These are phyloP conservation scores for Eristalinus aeneus DNA, from an alignment of 2,888 invertebrate species.

Conservation along the genomic window DNA sequence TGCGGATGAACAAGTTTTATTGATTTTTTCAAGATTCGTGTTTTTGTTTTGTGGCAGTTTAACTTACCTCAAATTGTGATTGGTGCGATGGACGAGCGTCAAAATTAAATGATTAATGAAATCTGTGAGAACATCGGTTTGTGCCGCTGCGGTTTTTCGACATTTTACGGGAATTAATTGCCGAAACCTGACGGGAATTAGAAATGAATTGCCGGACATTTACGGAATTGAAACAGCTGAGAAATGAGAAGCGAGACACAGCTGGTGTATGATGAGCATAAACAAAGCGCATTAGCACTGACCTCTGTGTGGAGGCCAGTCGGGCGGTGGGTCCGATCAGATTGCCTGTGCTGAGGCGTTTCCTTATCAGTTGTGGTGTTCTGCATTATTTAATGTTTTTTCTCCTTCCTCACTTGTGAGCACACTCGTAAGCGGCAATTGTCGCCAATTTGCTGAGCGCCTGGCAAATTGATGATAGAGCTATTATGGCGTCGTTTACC, in stretches of 20 bases:
- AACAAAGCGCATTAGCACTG: slow-evolving; percentile 44
- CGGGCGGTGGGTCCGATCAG: background rate
- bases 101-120: slow-evolving; percentile 9
- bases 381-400: background rate
- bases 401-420: background rate
- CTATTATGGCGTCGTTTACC: background rate
- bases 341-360: background rate
- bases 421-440: background rate
- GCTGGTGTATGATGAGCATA: slow-evolving; percentile 26
- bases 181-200: slow-evolving; percentile 28
- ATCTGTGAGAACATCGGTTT: background rate
- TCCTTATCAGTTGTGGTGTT: slow-evolving; percentile 6
- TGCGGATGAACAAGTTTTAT: background rate
- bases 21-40: background rate
- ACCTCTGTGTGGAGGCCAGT: slow-evolving; percentile 29
- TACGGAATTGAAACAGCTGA: background rate
- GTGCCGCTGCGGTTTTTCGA: background rate
- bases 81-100: background rate
- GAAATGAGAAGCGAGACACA: background rate
- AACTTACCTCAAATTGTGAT: slow-evolving; percentile 22
- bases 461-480: slow-evolving; percentile 14
- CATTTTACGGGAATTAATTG: background rate
- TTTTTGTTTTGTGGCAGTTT: slow-evolving; percentile 1
- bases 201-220: slow-evolving; percentile 1
- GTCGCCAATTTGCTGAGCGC: slow-evolving; percentile 15